These are phyloP conservation scores for Drosophila asahinai DNA, from an alignment of 1,140 invertebrate species.

Conservation along the genomic window DNA sequence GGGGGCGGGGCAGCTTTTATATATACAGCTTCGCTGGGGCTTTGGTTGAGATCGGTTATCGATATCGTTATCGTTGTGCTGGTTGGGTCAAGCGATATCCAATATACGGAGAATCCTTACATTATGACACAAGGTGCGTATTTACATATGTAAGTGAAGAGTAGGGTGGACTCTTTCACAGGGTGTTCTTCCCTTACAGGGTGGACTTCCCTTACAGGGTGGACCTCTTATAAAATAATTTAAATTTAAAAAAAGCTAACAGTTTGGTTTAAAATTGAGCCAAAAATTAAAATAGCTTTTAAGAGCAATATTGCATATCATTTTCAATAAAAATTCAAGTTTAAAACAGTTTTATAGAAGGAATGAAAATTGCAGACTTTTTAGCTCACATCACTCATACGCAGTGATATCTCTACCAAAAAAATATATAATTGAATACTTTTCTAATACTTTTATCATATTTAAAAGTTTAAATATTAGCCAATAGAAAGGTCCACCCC, in stretches of 20 bases:
- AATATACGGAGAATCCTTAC: slow-evolving; percentile 26
- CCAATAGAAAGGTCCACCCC: slow-evolving; percentile 16
- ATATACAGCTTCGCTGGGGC: slow-evolving; percentile 35
- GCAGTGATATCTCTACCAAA: background rate
- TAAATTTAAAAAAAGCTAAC: too few relatives aligned
- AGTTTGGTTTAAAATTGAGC: background rate
- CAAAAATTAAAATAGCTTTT: background rate
- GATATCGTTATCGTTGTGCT: slow-evolving; percentile 11
- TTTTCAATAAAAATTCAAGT: too few relatives aligned
- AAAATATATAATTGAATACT: background rate
- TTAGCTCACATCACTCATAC: background rate
- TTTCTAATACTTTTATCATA: background rate
- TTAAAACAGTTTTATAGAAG: background rate
- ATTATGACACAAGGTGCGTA: slow-evolving; percentile 43
- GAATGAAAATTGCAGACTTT: too few relatives aligned
- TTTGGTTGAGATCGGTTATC: slow-evolving; percentile 13
- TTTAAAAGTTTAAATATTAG: background rate
- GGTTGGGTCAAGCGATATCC: slow-evolving; percentile 39
- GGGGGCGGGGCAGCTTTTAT: slow-evolving; percentile 21
- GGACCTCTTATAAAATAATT: too few relatives aligned
- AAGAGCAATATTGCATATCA: too few relatives aligned
- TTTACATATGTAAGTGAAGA: slow-evolving; percentile 20
- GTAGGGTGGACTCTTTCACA: slow-evolving; percentile 7
- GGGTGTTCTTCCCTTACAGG: too few relatives aligned
- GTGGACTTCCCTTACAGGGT: too few relatives aligned